Evolutionary conservation across 2,113 vertebrate species (phyloP).

Genomic region (Sisor rabdophorus): DNA sequence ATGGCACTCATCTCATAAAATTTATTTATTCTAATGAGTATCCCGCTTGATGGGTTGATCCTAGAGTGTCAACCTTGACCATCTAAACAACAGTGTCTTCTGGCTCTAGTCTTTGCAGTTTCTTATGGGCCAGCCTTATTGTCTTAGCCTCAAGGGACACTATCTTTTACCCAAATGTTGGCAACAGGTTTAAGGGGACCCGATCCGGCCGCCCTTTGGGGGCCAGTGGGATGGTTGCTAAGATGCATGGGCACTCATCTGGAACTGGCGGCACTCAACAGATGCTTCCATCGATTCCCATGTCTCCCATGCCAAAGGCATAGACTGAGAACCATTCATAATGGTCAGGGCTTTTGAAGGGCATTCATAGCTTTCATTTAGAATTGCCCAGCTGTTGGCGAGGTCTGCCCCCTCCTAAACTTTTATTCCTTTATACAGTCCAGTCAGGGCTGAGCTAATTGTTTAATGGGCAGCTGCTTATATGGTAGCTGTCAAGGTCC

Average conservation of each 20-base stretch:
- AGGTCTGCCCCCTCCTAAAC: slow-evolving; percentile 13
- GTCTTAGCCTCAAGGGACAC: slow-evolving; percentile 23
- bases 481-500: slow-evolving; percentile 41
- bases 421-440: slow-evolving; percentile 14
- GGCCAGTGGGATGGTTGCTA: slow-evolving; percentile 41
- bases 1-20: slow-evolving; percentile 2
- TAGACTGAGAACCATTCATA: slow-evolving; percentile 32
- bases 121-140: slow-evolving; percentile 10
- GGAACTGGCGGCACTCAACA: slow-evolving; percentile 52
- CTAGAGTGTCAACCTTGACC: slow-evolving; percentile 27
- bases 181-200: slow-evolving; percentile 13
- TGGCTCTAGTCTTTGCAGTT: slow-evolving; percentile 17
- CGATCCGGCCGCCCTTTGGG: slow-evolving; percentile 25
- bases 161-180: slow-evolving; percentile 32
- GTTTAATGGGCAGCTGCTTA: slow-evolving; percentile 41
- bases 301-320: slow-evolving; percentile 42
- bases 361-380: slow-evolving; percentile 56
- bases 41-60: background rate
- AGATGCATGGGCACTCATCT: slow-evolving; percentile 51
- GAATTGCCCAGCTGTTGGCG: slow-evolving; percentile 50
- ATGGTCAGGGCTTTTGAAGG: slow-evolving; percentile 43
- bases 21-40: slow-evolving; percentile 1
- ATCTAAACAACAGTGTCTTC: slow-evolving; percentile 17
- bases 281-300: slow-evolving; percentile 53
- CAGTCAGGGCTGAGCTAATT: slow-evolving; percentile 45